Conservation (phyloP, 2,888 invertebrate species). For the Achlya flavicornis region DNA sequence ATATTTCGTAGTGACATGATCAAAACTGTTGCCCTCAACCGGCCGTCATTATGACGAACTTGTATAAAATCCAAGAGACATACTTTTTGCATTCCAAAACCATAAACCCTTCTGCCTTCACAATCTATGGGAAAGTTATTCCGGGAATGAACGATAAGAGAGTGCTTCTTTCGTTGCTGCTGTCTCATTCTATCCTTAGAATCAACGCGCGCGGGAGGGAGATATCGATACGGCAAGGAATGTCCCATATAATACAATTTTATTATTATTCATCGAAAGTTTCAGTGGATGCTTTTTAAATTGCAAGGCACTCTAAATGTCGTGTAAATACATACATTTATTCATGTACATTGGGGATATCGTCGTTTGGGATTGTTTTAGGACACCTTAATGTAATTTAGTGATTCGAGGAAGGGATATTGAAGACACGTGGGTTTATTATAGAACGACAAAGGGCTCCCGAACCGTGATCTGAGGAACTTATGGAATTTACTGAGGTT, state of each 20-base stretch:
- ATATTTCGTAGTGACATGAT: not conserved
- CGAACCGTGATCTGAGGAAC: not conserved
- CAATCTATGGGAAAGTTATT: conserved; percentile 81
- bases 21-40: not conserved
- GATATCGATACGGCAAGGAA: conserved; percentile 54
- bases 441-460: not conserved
- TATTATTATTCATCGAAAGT: conserved; percentile 72
- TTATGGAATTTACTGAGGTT: not conserved
- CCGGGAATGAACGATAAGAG: conserved; percentile 78
- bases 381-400: not conserved
- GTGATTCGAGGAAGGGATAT: not conserved
- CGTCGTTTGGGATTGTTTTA: conserved; percentile 1
- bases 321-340: conserved; percentile 2
- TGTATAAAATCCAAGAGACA: conserved; percentile 31
- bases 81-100: conserved; percentile 67
- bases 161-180: conserved; percentile 57
- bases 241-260: conserved; percentile 68
- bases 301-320: conserved; percentile 3
- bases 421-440: not conserved
- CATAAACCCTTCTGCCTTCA: conserved; percentile 52
- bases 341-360: not conserved
- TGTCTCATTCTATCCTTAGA: conserved; percentile 43
- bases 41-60: conserved; percentile 35
- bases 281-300: conserved; percentile 36
- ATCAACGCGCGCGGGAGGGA: conserved; percentile 26